Evolutionary conservation across 2,113 vertebrate species (phyloP).

Genomic region (Zootoca vivipara): DNA sequence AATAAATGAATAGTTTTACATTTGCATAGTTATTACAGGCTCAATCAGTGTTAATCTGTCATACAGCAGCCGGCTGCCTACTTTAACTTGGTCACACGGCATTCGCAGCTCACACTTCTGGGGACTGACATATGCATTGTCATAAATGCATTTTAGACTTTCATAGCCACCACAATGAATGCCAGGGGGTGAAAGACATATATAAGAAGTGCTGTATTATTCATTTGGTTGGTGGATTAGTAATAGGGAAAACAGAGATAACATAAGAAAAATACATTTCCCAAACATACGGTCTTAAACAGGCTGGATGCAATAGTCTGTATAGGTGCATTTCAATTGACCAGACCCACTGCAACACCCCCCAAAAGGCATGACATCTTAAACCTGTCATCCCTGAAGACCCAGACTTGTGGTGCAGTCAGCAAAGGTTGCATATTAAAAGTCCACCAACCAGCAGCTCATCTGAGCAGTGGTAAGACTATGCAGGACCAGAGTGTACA

Average conservation of each 20-base stretch:
- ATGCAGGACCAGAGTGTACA: too few species aligned
- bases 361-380: neutral
- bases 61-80: conserved; percentile 41
- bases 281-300: neutral
- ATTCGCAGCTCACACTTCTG: conserved; percentile 29
- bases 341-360: neutral
- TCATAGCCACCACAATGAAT: neutral
- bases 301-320: neutral
- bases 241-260: neutral
- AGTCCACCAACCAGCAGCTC: neutral
- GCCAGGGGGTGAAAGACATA: neutral
- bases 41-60: conserved; percentile 72
- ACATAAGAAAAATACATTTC: neutral
- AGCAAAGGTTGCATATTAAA: too few species aligned
- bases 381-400: neutral
- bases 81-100: conserved; percentile 28
- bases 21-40: conserved; percentile 75
- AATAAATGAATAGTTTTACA: conserved; percentile 80
- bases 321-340: neutral
- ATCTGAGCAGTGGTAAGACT: too few species aligned
- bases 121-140: rapidly evolving
- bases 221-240: neutral
- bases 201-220: neutral
- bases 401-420: neutral
- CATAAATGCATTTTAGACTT: neutral